Percentiles rank a stretch among this genome's conserved stretches.
These are phyloP conservation scores for Drosophila anomelani DNA, from an alignment of 2,888 invertebrate species.

Conservation along the genomic window DNA sequence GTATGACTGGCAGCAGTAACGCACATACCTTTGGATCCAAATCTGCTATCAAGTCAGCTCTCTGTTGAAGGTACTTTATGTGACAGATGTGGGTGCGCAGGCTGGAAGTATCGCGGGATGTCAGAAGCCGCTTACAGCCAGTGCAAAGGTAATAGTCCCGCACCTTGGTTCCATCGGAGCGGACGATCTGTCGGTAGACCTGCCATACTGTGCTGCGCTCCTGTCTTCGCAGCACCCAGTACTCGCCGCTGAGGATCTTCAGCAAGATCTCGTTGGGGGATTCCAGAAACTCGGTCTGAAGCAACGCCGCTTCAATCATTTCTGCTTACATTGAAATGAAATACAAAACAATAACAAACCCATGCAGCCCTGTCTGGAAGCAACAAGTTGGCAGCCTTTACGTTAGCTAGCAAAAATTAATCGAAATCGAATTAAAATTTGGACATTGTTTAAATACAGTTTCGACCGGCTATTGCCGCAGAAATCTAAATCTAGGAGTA, in stretches of 20 bases:
- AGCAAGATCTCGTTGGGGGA: neutral
- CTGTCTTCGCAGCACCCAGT: constrained; percentile 52
- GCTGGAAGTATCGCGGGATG: constrained; percentile 5
- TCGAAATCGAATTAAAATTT: too few relatives aligned
- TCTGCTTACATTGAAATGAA: neutral
- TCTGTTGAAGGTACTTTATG: neutral
- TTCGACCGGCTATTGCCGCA: too few relatives aligned
- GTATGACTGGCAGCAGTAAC: neutral
- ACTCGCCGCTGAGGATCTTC: constrained; percentile 57
- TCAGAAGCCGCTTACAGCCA: constrained; percentile 51
- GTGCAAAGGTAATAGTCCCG: constrained; percentile 56
- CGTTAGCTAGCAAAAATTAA: neutral
- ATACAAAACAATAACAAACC: neutral
- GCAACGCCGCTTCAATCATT: constrained; percentile 1
- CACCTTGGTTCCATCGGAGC: constrained; percentile 56
- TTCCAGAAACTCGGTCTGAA: neutral
- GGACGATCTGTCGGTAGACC: constrained; percentile 57
- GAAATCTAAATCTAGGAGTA: too few relatives aligned
- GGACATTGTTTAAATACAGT: neutral
- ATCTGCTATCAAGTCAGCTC: neutral
- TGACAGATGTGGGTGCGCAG: constrained; percentile 35
- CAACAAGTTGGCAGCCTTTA: neutral
- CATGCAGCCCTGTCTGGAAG: neutral
- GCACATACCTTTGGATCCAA: neutral
- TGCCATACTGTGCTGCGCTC: constrained; percentile 65